Base-by-base conservation (phyloP, 2,888 invertebrate species). In the Bhutanitis thaidina region DNA sequence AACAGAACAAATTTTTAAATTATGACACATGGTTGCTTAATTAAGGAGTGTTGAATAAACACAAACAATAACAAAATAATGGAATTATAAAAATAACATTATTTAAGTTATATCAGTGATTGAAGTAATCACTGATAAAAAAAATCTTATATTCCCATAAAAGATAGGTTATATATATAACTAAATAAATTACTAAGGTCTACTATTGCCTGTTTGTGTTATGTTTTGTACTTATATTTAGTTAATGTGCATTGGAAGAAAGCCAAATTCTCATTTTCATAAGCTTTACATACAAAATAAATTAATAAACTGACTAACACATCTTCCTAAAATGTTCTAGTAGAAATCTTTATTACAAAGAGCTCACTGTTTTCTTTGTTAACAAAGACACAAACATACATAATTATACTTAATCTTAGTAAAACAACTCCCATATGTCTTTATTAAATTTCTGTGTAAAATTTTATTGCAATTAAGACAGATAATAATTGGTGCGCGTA, bases 391-490 rank as follows among this genome's bases (percentile, higher is more conserved):
- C 32, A 50, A 35, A 48, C 38, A 32, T 15, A 38, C 34, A 52
- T 34, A 30, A 10, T 30, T 0, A 3, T 36, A 49, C 48, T 38
- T 49, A 49, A 53, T n/a, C 13, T 16, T 13, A 40, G 25, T 25
- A 35, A 25, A 43, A 47, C 40, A 41, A 40, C 13, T 46, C 13
- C 34, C n/a, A n/a, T n/a, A n/a, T n/a, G n/a, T n/a, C n/a, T n/a
- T 43, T 45, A 51, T 51, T 43, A 27, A 49, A 43, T 40, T 43
- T 35, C 10, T 39, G 30, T n/a, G 15, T 46, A 47, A 41, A 43
- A 38, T 54, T 44, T 43, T 59, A 60, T 58, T 57, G 58, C 7
- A 51, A 58, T 60, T 60, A 60, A 60, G 7, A 53, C 46, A 57
- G 37, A 53, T 48, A 54, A 57, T 60, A 59, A 62, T 57, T 53